phyloP scores from a whole-genome alignment of 2,113 vertebrate species.

The Onychorhynchus coronatus region DNA sequence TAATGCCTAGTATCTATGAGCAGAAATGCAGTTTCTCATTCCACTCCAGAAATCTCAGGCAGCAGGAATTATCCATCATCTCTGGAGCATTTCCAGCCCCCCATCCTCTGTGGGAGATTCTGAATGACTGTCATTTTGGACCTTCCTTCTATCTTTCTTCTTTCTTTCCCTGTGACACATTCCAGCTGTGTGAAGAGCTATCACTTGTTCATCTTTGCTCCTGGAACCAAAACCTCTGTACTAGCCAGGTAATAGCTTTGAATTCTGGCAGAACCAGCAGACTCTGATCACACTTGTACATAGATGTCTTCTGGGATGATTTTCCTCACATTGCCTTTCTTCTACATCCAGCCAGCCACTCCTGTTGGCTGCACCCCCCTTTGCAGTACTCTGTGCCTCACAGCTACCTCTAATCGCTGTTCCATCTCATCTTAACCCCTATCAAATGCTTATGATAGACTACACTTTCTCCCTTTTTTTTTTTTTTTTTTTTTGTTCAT shows the following conservation, averaged over 20 bases:
- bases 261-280: background rate
- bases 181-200: background rate
- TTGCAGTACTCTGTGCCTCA: background rate
- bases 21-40: background rate
- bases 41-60: background rate
- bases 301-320: background rate
- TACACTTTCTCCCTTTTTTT: background rate
- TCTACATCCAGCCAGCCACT: background rate
- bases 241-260: background rate
- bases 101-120: background rate
- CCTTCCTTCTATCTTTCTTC: background rate
- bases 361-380: background rate
- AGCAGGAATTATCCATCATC: background rate
- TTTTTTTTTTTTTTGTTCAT: background rate
- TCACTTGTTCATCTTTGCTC: background rate
- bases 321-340: background rate
- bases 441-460: background rate
- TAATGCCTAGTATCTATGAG: background rate
- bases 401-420: background rate
- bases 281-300: background rate
- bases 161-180: background rate
- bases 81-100: background rate
- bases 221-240: background rate
- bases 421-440: background rate
- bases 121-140: background rate